These are phyloP conservation scores for Struthidea cinerea DNA, from an alignment of 2,113 vertebrate species.

Conservation along the genomic window DNA sequence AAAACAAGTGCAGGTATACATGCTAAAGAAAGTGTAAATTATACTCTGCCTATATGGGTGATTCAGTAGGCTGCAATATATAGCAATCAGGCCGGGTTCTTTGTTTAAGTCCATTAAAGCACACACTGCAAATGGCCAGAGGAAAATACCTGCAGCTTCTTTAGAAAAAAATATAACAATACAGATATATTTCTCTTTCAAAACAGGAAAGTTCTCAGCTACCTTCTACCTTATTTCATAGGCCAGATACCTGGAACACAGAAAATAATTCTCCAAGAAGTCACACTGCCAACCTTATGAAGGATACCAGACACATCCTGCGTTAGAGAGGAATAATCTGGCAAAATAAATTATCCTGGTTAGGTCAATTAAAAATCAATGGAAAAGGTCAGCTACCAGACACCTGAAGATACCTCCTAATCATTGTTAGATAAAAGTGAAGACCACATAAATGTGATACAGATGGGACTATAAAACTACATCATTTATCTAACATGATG, in stretches of 20 bases:
- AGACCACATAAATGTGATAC: background rate
- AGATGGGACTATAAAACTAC: background rate
- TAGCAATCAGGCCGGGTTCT: background rate
- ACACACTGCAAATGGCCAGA: background rate
- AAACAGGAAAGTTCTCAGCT: background rate
- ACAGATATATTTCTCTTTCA: background rate
- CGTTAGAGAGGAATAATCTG: background rate
- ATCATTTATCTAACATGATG: background rate
- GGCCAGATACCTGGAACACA: background rate
- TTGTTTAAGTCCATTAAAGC: background rate
- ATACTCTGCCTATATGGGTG: background rate
- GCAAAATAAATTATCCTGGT: background rate
- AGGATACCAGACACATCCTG: background rate
- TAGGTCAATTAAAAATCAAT: background rate
- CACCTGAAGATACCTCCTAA: background rate
- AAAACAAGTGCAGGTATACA: background rate
- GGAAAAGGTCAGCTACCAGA: background rate
- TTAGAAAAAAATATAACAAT: background rate
- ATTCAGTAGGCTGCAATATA: background rate
- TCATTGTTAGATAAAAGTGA: background rate
- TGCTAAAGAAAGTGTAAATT: background rate
- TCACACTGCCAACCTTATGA: background rate
- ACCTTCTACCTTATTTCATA: background rate
- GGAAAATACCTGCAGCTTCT: background rate
- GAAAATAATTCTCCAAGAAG: background rate